Evolutionary conservation across 2,113 vertebrate genomes (phyloP).

Genomic region (Cephalophus harveyi): DNA sequence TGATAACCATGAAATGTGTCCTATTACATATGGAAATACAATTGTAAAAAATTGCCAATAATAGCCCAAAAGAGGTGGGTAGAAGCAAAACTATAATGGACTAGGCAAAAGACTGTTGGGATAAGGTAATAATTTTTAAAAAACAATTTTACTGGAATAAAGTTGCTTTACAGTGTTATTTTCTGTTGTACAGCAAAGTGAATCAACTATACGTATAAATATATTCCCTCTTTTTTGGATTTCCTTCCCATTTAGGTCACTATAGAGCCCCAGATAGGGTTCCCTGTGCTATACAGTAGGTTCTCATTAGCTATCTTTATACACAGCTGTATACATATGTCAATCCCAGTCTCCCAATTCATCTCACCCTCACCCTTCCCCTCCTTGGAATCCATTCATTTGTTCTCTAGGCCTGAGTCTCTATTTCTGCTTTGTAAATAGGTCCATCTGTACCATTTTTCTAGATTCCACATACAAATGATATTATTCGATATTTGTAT

Average conservation of each 20-base stretch:
- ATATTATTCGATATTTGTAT: neutral
- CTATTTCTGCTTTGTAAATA: neutral
- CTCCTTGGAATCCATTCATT: neutral
- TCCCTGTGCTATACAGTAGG: neutral
- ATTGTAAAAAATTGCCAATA: neutral
- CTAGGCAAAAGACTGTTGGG: neutral
- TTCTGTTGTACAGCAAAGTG: neutral
- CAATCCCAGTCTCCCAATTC: neutral
- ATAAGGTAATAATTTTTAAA: neutral
- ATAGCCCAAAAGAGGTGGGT: neutral
- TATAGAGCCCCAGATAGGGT: neutral
- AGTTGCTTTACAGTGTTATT: neutral
- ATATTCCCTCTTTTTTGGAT: neutral
- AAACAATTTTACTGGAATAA: neutral
- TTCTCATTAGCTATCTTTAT: neutral
- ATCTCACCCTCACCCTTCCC: neutral
- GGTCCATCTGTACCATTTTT: neutral
- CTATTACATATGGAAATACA: neutral
- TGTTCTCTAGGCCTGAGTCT: neutral
- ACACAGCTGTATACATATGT: neutral
- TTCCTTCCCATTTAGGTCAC: neutral
- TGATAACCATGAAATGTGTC: neutral
- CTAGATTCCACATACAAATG: neutral
- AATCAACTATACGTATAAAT: neutral
- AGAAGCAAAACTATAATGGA: neutral